These are phyloP conservation scores for Lagodon rhomboides DNA, from an alignment of 2,797 vertebrate species.

Conservation along the genomic window DNA sequence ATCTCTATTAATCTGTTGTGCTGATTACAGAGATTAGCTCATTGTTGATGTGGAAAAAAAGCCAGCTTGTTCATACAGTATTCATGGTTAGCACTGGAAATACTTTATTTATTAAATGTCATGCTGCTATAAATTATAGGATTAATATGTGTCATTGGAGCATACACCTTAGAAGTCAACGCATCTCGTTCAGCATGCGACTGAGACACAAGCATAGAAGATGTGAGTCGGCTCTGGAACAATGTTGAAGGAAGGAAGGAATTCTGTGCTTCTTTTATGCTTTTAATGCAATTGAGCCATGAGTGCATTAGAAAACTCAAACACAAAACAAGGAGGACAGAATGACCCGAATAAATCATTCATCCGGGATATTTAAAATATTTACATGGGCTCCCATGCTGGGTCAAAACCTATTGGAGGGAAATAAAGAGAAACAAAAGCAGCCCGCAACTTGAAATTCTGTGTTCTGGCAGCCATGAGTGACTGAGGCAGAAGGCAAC, in stretches of 20 bases:
- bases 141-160: neutral
- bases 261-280: neutral
- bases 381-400: slow-evolving; percentile 33
- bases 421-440: slow-evolving; percentile 11
- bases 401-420: slow-evolving; percentile 17
- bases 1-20: slow-evolving; percentile 27
- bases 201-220: slow-evolving; percentile 5
- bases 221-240: slow-evolving; percentile 7
- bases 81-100: neutral
- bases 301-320: slow-evolving; percentile 34
- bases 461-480: neutral
- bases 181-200: slow-evolving; percentile 2
- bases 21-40: neutral
- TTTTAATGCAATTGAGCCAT: slow-evolving; percentile 3
- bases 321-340: slow-evolving; percentile 30
- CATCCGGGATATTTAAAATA: slow-evolving; percentile 48
- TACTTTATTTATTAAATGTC: neutral
- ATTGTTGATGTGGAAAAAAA: slow-evolving; percentile 18
- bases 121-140: neutral
- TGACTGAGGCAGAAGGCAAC: slow-evolving; percentile 10
- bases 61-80: neutral
- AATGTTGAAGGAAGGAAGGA: neutral
- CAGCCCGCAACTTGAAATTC: neutral
- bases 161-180: neutral
- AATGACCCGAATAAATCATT: slow-evolving; percentile 62